Conservation (phyloP, 2,113 vertebrate species). For the Hirundichthys speculiger region DNA sequence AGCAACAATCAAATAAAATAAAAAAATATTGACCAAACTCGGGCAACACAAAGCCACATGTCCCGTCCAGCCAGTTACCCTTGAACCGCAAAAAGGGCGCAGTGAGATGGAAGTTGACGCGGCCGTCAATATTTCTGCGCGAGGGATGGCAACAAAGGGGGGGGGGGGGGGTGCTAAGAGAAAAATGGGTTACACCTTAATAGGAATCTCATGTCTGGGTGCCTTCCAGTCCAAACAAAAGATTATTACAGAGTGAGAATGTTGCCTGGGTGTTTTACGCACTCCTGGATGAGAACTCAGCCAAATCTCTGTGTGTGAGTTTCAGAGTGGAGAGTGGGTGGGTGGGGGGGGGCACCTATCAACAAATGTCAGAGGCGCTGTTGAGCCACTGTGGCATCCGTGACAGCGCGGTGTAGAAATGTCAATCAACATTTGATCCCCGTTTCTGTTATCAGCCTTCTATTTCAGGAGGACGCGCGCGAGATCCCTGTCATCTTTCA, state of each 20-base stretch:
- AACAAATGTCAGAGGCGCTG: conserved; percentile 59
- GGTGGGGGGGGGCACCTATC: conserved; percentile 44
- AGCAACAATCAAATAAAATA: no score
- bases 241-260: conserved; percentile 39
- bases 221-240: conserved; percentile 32
- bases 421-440: conserved; percentile 42
- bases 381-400: conserved; percentile 37
- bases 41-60: conserved; percentile 53
- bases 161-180: conserved; percentile 1
- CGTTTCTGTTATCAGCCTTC: conserved; percentile 7
- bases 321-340: not conserved
- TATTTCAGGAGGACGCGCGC: not conserved
- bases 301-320: conserved; percentile 14
- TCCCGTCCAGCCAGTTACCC: conserved; percentile 46
- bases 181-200: conserved; percentile 60
- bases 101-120: conserved; percentile 75
- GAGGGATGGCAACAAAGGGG: conserved; percentile 57
- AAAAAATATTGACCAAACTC: conserved; percentile 47
- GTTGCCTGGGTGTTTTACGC: conserved; percentile 33
- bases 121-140: conserved; percentile 72
- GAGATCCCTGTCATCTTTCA: not conserved
- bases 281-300: conserved; percentile 12
- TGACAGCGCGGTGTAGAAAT: conserved; percentile 32
- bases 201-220: conserved; percentile 48
- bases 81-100: conserved; percentile 66